Evolutionary conservation across 2,113 vertebrate genomes (phyloP).

Genomic region (Ophiodon elongatus): DNA sequence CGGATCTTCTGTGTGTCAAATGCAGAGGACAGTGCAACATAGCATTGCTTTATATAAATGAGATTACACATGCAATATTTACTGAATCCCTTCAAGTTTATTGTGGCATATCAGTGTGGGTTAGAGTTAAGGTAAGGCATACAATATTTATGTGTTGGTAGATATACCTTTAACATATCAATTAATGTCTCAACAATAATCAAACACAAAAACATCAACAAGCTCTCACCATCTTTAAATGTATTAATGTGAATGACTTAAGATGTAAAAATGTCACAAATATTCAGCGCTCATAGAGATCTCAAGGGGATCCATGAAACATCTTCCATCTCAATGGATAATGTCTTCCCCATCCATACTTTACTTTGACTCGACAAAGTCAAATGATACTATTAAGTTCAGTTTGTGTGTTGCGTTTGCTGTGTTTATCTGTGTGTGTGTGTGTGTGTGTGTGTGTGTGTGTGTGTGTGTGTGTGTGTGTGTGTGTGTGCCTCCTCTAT

Average conservation of each 20-base stretch:
- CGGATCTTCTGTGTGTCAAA: neutral
- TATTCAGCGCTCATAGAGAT: constrained; percentile 6
- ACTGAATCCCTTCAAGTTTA: constrained; percentile 28
- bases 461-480: constrained; percentile 4
- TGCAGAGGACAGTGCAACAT: neutral
- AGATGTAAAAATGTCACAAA: constrained; percentile 21
- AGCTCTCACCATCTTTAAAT: constrained; percentile 12
- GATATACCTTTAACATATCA: constrained; percentile 12
- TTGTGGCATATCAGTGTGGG: neutral
- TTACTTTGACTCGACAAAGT: neutral
- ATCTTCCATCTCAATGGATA: neutral
- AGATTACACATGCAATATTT: constrained; percentile 62
- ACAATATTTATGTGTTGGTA: neutral
- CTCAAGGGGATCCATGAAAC: neutral
- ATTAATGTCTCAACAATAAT: constrained; percentile 42
- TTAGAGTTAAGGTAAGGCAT: neutral
- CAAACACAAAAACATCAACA: constrained; percentile 26
- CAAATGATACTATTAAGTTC: neutral
- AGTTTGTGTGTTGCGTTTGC: constrained; percentile 8
- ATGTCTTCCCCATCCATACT: neutral
- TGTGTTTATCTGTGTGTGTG: neutral
- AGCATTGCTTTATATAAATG: constrained; percentile 29
- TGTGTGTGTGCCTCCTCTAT: constrained; percentile 7
- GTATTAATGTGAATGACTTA: constrained; percentile 20
- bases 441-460: neutral